phyloP scores from a whole-genome alignment of 2,888 invertebrate genomes.

The Chrysolina haemoptera region DNA sequence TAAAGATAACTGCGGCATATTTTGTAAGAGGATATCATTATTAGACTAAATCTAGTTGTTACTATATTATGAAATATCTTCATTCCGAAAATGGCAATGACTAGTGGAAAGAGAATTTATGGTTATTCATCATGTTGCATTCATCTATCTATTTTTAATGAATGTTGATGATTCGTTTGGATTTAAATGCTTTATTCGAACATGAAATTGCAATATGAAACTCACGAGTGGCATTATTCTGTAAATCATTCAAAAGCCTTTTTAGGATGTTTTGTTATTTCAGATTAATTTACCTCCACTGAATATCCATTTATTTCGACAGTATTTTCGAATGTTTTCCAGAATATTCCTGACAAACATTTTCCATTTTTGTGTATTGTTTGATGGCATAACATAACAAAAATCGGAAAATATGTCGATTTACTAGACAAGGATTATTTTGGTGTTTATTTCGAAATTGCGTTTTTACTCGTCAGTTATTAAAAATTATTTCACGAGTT shows the following conservation, averaged over 20 bases:
- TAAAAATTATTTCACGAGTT: too few species aligned
- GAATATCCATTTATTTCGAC: neutral
- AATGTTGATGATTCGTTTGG: conserved; percentile 6
- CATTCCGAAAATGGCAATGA: neutral
- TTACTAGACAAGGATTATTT: too few species aligned
- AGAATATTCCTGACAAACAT: neutral
- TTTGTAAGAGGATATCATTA: neutral
- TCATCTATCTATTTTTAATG: conserved; percentile 4
- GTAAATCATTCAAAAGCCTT: neutral
- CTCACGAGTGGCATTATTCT: conserved; percentile 4
- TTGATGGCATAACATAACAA: neutral
- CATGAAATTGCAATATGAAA: conserved; percentile 14
- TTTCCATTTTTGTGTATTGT: neutral
- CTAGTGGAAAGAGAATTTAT: neutral
- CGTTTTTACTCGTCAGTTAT: too few species aligned
- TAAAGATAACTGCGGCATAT: too few species aligned
- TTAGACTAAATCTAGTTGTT: neutral
- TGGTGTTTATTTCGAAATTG: too few species aligned
- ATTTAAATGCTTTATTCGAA: neutral
- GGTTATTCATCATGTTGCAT: conserved; percentile 4
- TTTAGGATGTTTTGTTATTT: neutral
- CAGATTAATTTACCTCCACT: neutral
- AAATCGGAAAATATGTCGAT: neutral
- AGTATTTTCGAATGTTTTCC: neutral
- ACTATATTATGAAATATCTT: conserved; percentile 1